Conservation (phyloP, 2,113 vertebrate genomes). For the Chloebia gouldiae region DNA sequence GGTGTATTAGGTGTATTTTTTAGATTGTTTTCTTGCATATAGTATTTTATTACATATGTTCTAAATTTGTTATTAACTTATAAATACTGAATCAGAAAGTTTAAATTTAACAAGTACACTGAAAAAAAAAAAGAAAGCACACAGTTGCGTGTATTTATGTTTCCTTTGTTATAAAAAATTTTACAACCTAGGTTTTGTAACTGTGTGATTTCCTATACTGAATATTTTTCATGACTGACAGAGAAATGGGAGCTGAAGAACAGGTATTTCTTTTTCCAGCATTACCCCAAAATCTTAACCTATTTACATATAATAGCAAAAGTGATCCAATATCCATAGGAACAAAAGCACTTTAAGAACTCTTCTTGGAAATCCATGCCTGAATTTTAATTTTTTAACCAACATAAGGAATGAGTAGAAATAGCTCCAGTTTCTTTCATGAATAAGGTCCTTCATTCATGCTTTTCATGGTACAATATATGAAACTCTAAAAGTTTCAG, state of each 20-base stretch:
- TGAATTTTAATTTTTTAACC: background rate
- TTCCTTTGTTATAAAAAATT: background rate
- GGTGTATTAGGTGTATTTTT: background rate
- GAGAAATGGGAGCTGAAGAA: background rate
- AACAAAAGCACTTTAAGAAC: background rate
- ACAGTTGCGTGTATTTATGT: background rate
- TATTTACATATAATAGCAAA: background rate
- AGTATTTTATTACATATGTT: background rate
- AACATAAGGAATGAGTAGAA: background rate
- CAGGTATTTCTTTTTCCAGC: background rate
- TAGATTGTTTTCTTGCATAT: background rate
- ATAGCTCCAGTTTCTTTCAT: background rate
- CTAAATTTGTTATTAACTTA: background rate
- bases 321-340: background rate
- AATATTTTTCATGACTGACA: background rate
- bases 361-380: background rate
- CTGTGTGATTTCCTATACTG: background rate
- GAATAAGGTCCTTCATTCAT: conserved; percentile 16
- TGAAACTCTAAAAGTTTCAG: background rate
- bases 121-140: background rate
- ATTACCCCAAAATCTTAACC: background rate
- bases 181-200: background rate
- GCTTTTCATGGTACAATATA: background rate
- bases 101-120: background rate
- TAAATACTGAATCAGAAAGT: background rate